Percentiles rank a stretch among this genome's conserved stretches.
phyloP scores from a whole-genome alignment of 2,888 invertebrate genomes.

The Strigamia transsilvanica region DNA sequence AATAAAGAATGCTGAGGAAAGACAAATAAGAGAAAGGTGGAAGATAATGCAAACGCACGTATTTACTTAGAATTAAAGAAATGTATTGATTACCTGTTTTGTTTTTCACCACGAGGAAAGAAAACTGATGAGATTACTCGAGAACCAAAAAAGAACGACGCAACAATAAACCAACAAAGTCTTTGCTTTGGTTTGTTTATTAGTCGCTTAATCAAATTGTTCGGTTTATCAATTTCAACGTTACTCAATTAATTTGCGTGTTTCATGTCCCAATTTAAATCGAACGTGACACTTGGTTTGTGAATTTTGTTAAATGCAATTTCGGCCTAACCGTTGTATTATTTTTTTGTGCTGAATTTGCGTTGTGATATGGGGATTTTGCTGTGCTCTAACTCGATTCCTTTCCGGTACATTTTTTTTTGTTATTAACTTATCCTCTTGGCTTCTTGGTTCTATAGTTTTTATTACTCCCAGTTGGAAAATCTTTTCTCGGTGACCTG shows the following conservation, averaged over 20 bases:
- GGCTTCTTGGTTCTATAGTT: slow-evolving; percentile 2
- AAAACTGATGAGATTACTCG: neutral
- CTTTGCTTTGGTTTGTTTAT: neutral
- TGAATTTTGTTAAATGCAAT: neutral
- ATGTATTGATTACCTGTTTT: slow-evolving; percentile 3
- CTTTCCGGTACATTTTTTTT: slow-evolving; percentile 6
- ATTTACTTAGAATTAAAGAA: slow-evolving; percentile 17
- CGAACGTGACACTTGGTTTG: too few species aligned
- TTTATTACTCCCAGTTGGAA: slow-evolving; percentile 37
- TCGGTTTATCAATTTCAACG: neutral
- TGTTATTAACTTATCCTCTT: slow-evolving; percentile 21
- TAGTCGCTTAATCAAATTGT: neutral
- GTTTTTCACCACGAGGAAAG: neutral
- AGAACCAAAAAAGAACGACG: neutral
- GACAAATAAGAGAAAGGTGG: neutral
- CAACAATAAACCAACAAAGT: neutral
- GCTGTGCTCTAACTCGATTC: neutral
- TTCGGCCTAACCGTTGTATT: neutral
- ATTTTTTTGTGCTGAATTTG: neutral
- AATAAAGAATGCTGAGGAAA: neutral
- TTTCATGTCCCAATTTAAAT: too few species aligned
- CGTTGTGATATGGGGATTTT: neutral
- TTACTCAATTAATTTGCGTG: neutral
- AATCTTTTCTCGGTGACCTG: slow-evolving; percentile 38
- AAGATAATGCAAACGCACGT: slow-evolving; percentile 1